A percentile compares a stretch with the other conserved stretches of the same genome.
Evolutionary conservation across 2,797 vertebrate genomes (phyloP).

Genomic region (Liasis olivaceus): DNA sequence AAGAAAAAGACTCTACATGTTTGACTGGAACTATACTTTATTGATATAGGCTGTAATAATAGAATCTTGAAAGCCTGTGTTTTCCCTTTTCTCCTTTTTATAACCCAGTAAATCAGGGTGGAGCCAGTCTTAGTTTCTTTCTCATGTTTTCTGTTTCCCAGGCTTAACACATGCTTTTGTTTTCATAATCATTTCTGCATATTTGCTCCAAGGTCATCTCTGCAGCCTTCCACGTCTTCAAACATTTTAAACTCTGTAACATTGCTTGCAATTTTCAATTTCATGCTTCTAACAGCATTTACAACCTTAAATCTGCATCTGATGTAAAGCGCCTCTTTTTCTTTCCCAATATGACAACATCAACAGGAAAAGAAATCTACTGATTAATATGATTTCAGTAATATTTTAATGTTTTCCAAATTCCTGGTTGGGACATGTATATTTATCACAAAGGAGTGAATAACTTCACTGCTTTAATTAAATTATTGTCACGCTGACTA

Average conservation of each 20-base stretch:
- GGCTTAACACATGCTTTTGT: not conserved
- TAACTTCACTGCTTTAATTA: not conserved
- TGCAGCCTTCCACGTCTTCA: not conserved
- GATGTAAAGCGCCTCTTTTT: not conserved
- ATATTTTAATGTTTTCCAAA: not conserved
- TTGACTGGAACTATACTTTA: not conserved
- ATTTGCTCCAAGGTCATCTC: not conserved
- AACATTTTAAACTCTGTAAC: slow-evolving; percentile 17
- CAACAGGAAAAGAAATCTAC: not conserved
- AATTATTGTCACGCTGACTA: not conserved
- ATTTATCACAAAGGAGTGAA: not conserved
- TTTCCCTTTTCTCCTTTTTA: not conserved
- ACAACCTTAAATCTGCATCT: not conserved
- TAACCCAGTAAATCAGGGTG: not conserved
- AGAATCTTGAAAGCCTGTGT: not conserved
- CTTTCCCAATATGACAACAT: not conserved
- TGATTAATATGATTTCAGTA: not conserved
- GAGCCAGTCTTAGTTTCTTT: not conserved
- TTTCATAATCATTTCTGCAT: not conserved
- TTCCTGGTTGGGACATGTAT: not conserved
- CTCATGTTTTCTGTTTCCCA: not conserved
- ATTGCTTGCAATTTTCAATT: not conserved
- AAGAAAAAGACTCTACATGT: not conserved
- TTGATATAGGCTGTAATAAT: not conserved
- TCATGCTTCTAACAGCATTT: not conserved